Evolutionary conservation across 2,797 vertebrate species (phyloP), one percentile per base, ranked within the genome.

Genomic region (Hypotaenidia philippensis): DNA sequence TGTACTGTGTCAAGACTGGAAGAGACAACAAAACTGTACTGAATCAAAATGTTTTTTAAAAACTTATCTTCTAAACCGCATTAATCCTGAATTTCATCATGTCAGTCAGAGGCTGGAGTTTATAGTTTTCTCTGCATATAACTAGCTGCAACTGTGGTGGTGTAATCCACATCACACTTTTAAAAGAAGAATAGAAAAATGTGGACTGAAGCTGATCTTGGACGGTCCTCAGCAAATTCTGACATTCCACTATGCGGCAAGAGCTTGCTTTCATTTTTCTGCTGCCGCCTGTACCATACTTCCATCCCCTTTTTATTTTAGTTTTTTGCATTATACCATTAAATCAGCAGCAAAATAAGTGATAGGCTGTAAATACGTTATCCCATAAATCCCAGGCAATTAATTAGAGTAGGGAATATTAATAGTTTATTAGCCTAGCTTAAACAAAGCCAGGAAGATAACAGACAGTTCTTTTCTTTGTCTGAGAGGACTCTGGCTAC

Each of bases 21-120:
- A 75, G 8, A n/a, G 14, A 60, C 14, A 7, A 20, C 21, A 27
- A 71, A 71, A 55, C 13, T 36, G 9, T 10, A 22, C 12, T 70
- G 7, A 85, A 64, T 53, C 19, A 57, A 27, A 52, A 16, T 31
- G 7, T 18, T 27, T 79, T 57, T 3, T 1, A 56, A 72, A 60
- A 85, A 3, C 1, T 53, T 25, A 6, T 60, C 89, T 88, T 74
- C 32, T 45, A 36, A 64, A 40, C 34, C 0, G 0, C 6, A 23
- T 87, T 82, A 53, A 34, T 47, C 23, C 40, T 29, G 12, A 74
- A 64, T 77, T 69, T 68, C 74, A n/a, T 55, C 16, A n/a, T 25
- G 22, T 53, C 50, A 55, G 5, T 53, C 68, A 16, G 1, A 29
- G 52, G 10, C 18, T 84, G 47, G 17, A 65, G 9, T 66, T 86